Percentiles rank a stretch among this genome's conserved stretches.
These are phyloP conservation scores for Tuberolachnus salignus DNA, from an alignment of 2,888 invertebrate species.

Conservation along the genomic window DNA sequence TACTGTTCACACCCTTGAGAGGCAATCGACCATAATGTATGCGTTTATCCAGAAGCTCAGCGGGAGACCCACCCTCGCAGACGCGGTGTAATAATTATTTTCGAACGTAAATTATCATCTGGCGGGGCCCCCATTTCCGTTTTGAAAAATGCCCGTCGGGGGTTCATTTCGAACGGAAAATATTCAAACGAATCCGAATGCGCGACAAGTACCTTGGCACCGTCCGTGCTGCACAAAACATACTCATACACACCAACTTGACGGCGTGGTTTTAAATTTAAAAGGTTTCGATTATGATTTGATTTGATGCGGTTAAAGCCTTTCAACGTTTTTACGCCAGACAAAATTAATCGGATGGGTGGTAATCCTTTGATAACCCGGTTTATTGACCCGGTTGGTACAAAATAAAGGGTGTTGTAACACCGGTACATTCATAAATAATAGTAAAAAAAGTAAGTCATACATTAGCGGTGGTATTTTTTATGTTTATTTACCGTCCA, in stretches of 20 bases:
- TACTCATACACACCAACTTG: no score
- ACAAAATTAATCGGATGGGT: slow-evolving; percentile 36
- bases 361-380: slow-evolving; percentile 24
- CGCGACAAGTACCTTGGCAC: background rate
- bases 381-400: slow-evolving; percentile 28
- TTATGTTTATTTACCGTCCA: no score
- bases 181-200: slow-evolving; percentile 27
- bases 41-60: slow-evolving; percentile 55
- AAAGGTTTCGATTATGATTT: slow-evolving; percentile 50
- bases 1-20: slow-evolving; percentile 56
- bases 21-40: slow-evolving; percentile 56
- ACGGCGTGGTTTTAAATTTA: slow-evolving; percentile 17
- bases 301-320: slow-evolving; percentile 38
- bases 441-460: no score
- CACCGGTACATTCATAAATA: no score
- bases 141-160: slow-evolving; percentile 13
- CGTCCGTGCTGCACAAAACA: background rate
- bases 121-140: slow-evolving; percentile 6
- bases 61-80: slow-evolving; percentile 47
- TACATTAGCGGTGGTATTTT: no score
- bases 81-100: slow-evolving; percentile 56
- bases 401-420: background rate
- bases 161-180: slow-evolving; percentile 28
- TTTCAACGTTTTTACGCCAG: slow-evolving; percentile 15
- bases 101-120: slow-evolving; percentile 53